These are phyloP conservation scores for Gymnothorax reevesii DNA, from an alignment of 2,797 vertebrate species.

Conservation along the genomic window DNA sequence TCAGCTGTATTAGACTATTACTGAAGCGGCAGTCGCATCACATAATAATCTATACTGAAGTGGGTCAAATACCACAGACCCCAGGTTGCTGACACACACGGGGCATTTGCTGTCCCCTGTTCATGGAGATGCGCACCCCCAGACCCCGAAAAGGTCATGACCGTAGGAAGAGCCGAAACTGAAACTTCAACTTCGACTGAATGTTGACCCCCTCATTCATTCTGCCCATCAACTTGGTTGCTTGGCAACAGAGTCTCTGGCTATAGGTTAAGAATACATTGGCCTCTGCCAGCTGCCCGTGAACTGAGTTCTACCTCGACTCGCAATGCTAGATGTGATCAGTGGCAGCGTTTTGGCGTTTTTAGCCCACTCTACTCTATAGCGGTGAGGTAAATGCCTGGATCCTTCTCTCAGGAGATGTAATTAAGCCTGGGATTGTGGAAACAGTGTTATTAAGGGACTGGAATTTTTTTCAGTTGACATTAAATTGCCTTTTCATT, in stretches of 20 bases:
- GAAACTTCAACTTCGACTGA: background rate
- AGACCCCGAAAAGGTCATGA: background rate
- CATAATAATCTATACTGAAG: background rate
- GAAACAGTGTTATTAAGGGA: background rate
- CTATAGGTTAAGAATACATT: background rate
- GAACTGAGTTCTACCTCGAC: background rate
- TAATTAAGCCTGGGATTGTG: conserved; percentile 1
- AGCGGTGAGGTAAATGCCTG: background rate
- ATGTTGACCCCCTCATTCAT: background rate
- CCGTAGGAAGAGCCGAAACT: background rate
- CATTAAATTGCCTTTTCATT: background rate
- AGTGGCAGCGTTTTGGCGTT: background rate
- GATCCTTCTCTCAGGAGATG: background rate
- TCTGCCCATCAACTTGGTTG: background rate
- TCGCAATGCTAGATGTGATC: background rate
- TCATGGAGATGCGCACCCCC: background rate
- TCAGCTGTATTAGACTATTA: background rate
- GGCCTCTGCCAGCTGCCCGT: background rate
- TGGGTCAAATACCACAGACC: background rate
- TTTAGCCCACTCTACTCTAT: background rate
- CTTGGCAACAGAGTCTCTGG: background rate
- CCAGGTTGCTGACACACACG: background rate
- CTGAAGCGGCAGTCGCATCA: background rate
- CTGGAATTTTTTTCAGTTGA: background rate
- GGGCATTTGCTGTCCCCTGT: background rate